Conservation (phyloP, 2,888 invertebrate species). For the Lasioglossum vierecki region DNA sequence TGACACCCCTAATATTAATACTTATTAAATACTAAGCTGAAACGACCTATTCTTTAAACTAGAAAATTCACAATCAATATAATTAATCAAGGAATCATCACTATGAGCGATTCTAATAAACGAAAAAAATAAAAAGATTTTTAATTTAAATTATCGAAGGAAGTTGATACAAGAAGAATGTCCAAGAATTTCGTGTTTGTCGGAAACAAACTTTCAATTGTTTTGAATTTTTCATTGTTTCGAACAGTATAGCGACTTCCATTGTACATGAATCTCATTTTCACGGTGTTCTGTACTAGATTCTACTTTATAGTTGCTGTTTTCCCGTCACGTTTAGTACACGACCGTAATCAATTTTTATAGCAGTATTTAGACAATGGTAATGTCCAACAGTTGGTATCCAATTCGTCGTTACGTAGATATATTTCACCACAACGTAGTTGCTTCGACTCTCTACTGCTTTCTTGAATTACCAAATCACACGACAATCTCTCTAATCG, state of each 20-base stretch:
- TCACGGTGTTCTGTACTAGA: slow-evolving; percentile 54
- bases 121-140: not conserved
- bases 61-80: not conserved
- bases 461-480: slow-evolving; percentile 42
- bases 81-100: not conserved
- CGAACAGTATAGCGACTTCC: not conserved
- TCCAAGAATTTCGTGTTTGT: not conserved
- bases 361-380: slow-evolving; percentile 83
- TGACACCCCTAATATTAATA: not conserved
- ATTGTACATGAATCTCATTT: slow-evolving; percentile 51
- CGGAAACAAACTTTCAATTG: not conserved
- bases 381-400: slow-evolving; percentile 84
- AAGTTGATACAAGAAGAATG: not conserved
- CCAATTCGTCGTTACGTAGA: slow-evolving; percentile 76
- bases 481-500: slow-evolving; percentile 35
- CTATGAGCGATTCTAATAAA: not conserved
- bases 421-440: slow-evolving; percentile 74
- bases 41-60: not conserved
- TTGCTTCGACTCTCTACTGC: slow-evolving; percentile 76
- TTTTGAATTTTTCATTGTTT: not conserved
- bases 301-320: slow-evolving; percentile 40
- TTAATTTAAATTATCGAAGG: not conserved
- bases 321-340: slow-evolving; percentile 61
- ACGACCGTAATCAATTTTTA: slow-evolving; percentile 63
- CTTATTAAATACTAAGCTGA: not conserved